Evolutionary conservation across 2,113 vertebrate species (phyloP), one percentile per base, ranked within the genome.

Genomic region (Dipodomys spectabilis): DNA sequence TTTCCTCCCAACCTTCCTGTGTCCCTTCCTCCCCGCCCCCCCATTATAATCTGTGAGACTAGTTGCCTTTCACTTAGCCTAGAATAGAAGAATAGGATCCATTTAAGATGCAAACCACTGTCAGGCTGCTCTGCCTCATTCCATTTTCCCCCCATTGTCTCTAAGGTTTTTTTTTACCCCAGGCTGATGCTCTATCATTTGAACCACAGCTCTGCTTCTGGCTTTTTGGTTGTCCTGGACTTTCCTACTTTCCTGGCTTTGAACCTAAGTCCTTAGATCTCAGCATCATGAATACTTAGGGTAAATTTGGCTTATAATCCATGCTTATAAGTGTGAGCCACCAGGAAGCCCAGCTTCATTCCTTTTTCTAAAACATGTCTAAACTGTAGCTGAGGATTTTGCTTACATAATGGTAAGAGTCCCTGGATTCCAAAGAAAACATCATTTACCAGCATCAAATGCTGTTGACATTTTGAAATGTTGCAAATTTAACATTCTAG

Each of bases 401-500:
- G 25, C 68, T 89, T 68, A 64, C 45, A 25, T 35, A 12, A 35
- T 77, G 62, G 0, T 7, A 20, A 15, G 53, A 57, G 45, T 67
- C 15, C 32, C 35, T 80, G 88, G 22, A 69, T 87, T 74, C 27
- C 30, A 78, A 60, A 60, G 75, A 72, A 32, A 81, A 82, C 88
- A 65, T 84, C 78, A 90, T 91, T 57, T 20, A 1, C 11, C 90
- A 4, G 0, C 75, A 20, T 86, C 83, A 25, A 12, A 71, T 81
- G 13, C 68, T 72, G 49, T 92, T 39, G 10, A 25, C 85, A 65
- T 81, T 94, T 79, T 93, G 65, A 80, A 91, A 85, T 65, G 39
- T 82, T 92, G 64, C 32, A 78, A 82, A 6, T 87, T 91, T 86
- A 94, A 60, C 89, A 67, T 80, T n/a, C 15, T 78, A 71, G 39